Conservation (phyloP, 2,888 invertebrate species). For the Druceiella hillmani region DNA sequence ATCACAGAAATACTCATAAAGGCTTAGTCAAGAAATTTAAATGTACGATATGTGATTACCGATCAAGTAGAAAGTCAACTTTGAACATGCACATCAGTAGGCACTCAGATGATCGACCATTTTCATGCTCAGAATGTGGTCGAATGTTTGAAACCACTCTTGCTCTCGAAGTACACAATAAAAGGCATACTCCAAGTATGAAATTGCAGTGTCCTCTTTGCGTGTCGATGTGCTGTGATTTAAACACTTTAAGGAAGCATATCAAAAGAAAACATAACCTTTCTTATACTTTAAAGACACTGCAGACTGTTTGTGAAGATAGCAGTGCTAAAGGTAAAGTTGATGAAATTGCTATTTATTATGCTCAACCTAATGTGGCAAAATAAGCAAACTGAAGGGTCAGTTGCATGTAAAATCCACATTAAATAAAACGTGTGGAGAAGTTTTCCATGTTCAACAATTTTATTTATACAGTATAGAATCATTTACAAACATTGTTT, state of each 20-base stretch:
- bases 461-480: too few species aligned
- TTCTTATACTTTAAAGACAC: too few species aligned
- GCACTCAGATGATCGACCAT: not conserved
- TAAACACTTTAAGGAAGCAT: not conserved
- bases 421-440: too few species aligned
- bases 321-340: too few species aligned
- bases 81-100: not conserved
- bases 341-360: too few species aligned
- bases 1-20: not conserved
- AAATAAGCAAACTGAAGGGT: too few species aligned
- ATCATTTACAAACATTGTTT: too few species aligned
- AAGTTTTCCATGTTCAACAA: too few species aligned
- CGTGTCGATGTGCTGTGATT: not conserved
- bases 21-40: not conserved
- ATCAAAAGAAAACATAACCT: not conserved
- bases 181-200: not conserved
- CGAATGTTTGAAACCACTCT: not conserved
- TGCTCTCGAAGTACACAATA: not conserved
- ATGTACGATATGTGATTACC: not conserved
- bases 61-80: not conserved
- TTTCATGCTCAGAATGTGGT: not conserved
- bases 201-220: not conserved
- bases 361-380: too few species aligned
- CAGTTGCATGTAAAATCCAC: too few species aligned
- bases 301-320: too few species aligned